These are phyloP conservation scores for Nomada fucata DNA, from an alignment of 2,888 invertebrate genomes.

Conservation along the genomic window DNA sequence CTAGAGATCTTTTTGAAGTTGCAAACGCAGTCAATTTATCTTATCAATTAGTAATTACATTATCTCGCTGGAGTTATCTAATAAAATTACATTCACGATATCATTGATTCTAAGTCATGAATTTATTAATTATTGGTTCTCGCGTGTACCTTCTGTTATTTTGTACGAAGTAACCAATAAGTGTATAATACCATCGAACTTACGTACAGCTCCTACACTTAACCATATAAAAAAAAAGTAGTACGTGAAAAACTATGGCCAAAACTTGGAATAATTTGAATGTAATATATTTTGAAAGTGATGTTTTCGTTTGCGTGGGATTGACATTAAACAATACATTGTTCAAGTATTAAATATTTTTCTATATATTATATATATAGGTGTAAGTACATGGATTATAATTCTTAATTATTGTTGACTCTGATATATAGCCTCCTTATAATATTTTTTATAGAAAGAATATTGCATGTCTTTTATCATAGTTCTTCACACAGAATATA, in stretches of 20 bases:
- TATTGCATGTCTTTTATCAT: not conserved
- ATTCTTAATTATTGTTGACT: not conserved
- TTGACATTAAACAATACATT: not conserved
- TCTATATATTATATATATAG: not conserved
- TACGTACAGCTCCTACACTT: too few species aligned
- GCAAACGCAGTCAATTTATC: not conserved
- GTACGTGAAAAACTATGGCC: constrained; percentile 18
- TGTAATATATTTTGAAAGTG: not conserved
- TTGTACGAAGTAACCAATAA: constrained; percentile 23
- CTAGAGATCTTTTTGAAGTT: not conserved
- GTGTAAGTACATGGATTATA: constrained; percentile 17
- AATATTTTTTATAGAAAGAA: not conserved
- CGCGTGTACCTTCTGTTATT: not conserved
- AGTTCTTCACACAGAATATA: not conserved
- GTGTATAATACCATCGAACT: not conserved
- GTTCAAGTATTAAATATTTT: not conserved
- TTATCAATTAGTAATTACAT: not conserved
- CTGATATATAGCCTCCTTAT: not conserved
- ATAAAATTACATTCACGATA: not conserved
- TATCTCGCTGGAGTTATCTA: not conserved
- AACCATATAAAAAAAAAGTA: not conserved
- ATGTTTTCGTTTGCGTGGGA: not conserved
- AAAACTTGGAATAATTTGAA: constrained; percentile 27
- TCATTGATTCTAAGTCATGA: not conserved
- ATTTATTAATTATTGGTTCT: not conserved